These are phyloP conservation scores for Protobothrops flavoviridis DNA, from an alignment of 2,113 vertebrate genomes.

Conservation along the genomic window DNA sequence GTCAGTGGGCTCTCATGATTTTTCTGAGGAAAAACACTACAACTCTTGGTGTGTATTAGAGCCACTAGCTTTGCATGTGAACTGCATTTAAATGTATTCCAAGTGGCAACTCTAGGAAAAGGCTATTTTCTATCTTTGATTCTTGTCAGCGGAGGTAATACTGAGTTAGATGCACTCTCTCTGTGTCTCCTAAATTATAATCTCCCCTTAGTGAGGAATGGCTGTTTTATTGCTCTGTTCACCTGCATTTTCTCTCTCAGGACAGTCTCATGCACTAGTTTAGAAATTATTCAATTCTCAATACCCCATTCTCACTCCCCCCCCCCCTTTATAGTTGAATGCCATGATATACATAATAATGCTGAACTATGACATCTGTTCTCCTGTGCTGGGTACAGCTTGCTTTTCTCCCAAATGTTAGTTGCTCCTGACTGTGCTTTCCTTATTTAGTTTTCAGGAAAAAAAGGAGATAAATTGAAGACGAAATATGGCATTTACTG, in stretches of 20 bases:
- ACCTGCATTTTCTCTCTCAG: neutral
- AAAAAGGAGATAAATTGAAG: slow-evolving; percentile 87
- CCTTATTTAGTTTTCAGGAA: slow-evolving; percentile 86
- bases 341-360: neutral
- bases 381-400: neutral
- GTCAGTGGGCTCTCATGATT: neutral
- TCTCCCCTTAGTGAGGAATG: neutral
- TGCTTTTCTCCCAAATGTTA: neutral
- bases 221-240: neutral
- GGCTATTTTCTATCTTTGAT: neutral
- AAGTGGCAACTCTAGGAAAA: neutral
- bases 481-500: slow-evolving; percentile 88
- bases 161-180: neutral
- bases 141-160: neutral
- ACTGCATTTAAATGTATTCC: neutral
- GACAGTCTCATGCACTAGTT: neutral
- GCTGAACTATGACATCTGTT: neutral
- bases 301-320: neutral
- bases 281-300: neutral
- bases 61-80: neutral
- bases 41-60: neutral
- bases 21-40: neutral
- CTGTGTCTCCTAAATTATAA: neutral
- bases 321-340: neutral
- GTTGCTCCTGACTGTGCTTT: neutral